phyloP scores from a whole-genome alignment of 2,797 vertebrate species.

The Hippocampus kuda region DNA sequence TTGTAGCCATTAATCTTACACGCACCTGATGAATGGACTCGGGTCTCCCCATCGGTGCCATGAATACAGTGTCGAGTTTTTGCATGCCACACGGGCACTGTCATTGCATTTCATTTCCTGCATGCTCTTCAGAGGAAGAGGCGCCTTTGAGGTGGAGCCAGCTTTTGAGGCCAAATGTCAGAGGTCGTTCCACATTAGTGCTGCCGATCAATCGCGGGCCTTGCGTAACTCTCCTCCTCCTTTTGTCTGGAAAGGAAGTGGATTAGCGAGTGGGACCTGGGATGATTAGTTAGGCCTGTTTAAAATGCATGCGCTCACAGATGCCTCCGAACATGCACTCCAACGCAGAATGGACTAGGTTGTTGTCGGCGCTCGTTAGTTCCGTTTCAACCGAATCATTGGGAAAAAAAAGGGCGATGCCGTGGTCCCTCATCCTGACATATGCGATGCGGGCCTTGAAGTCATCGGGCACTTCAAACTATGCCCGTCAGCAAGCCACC shows the following conservation, averaged over 20 bases:
- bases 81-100: slow-evolving; percentile 17
- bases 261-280: slow-evolving; percentile 58
- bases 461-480: slow-evolving; percentile 16
- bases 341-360: slow-evolving; percentile 35
- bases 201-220: slow-evolving; percentile 60
- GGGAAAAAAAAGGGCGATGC: slow-evolving; percentile 27
- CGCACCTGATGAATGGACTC: background rate
- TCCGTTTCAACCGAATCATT: slow-evolving; percentile 32
- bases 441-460: slow-evolving; percentile 8
- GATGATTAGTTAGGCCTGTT: slow-evolving; percentile 63
- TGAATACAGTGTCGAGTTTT: slow-evolving; percentile 13
- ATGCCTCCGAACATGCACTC: slow-evolving; percentile 53
- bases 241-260: slow-evolving; percentile 65
- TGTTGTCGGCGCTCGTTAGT: slow-evolving; percentile 43
- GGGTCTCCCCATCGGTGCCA: slow-evolving; percentile 9
- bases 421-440: slow-evolving; percentile 20
- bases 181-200: slow-evolving; percentile 65
- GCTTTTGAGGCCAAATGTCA: slow-evolving; percentile 62
- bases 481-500: slow-evolving; percentile 30
- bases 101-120: slow-evolving; percentile 43
- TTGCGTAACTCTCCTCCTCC: slow-evolving; percentile 59
- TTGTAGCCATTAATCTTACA: slow-evolving; percentile 6
- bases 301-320: slow-evolving; percentile 58
- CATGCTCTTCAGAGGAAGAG: slow-evolving; percentile 47
- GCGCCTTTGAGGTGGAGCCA: slow-evolving; percentile 50